phyloP scores from a whole-genome alignment of 2,113 vertebrate genomes.

The Lasiurus borealis region DNA sequence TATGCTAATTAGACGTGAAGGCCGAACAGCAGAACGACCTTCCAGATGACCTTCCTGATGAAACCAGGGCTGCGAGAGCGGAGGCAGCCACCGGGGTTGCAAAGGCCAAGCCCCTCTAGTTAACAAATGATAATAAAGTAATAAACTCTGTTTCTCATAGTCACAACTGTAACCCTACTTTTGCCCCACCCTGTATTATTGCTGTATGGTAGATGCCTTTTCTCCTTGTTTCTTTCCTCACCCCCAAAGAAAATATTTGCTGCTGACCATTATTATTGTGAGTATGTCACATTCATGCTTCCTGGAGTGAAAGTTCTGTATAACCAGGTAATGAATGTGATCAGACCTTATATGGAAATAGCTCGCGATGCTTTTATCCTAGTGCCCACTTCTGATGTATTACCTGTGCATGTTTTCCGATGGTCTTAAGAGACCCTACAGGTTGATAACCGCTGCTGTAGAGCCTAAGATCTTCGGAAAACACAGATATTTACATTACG shows the following conservation, averaged over 20 bases:
- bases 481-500: no score
- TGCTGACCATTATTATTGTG: conserved; percentile 7
- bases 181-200: background rate
- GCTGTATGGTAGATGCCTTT: background rate
- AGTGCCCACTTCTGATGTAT: background rate
- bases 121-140: no score
- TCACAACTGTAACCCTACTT: background rate
- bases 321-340: background rate
- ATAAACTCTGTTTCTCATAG: no score
- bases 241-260: background rate
- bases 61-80: no score
- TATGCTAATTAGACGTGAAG: no score
- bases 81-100: no score
- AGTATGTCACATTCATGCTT: background rate
- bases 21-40: no score
- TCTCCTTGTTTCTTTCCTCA: background rate
- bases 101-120: no score
- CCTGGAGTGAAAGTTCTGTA: background rate
- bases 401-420: background rate
- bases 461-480: no score
- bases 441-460: no score
- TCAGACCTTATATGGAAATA: background rate
- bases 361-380: background rate
- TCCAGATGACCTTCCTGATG: no score
- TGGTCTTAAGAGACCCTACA: no score